Percentiles rank a stretch among this genome's conserved stretches.
Conservation (phyloP, 2,797 vertebrate species). For the Spinus olivaceus region DNA sequence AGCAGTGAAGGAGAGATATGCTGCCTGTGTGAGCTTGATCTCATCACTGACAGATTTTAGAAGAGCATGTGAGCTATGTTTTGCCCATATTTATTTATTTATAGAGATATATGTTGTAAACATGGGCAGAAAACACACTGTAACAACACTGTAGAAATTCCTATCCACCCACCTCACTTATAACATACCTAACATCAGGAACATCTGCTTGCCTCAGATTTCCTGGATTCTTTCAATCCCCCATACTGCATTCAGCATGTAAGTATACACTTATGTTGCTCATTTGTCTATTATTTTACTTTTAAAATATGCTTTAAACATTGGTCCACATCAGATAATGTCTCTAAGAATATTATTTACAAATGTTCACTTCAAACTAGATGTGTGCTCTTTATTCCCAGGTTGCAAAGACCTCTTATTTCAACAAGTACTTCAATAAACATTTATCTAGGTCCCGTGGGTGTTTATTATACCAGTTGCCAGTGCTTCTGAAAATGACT, state of each 20-base stretch:
- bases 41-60: neutral
- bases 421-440: neutral
- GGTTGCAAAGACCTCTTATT: neutral
- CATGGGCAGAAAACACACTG: neutral
- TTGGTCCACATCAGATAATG: neutral
- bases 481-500: neutral
- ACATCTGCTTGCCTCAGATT: neutral
- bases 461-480: neutral
- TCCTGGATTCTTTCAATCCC: neutral
- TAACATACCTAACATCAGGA: neutral
- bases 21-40: neutral
- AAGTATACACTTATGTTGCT: neutral
- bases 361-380: neutral
- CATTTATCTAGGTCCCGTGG: neutral
- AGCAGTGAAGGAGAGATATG: neutral
- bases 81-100: accelerated
- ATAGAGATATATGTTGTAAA: neutral
- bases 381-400: neutral
- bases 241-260: neutral
- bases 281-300: neutral
- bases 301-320: neutral
- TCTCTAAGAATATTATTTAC: neutral
- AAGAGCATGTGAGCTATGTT: neutral
- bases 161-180: neutral
- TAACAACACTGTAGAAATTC: neutral